Evolutionary conservation across 2,113 vertebrate genomes (phyloP).

Genomic region (Speoplatyrhinus poulsoni): DNA sequence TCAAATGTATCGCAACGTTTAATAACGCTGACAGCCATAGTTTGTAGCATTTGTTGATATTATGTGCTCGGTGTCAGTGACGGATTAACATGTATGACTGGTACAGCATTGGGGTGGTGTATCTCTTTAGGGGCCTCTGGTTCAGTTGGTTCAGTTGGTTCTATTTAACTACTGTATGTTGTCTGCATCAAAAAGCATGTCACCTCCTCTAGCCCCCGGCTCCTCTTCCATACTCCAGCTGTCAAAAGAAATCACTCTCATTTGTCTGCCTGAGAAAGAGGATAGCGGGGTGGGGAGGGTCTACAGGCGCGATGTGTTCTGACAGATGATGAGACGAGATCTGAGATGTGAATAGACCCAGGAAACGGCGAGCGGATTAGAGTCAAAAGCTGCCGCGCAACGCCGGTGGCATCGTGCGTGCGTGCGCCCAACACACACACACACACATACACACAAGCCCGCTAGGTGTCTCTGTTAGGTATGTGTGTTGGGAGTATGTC

Average conservation of each 20-base stretch:
- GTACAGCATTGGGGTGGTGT: constrained; percentile 34
- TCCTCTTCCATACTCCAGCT: constrained; percentile 40
- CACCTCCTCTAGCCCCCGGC: constrained; percentile 37
- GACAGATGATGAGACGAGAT: constrained; percentile 23
- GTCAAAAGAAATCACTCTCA: constrained; percentile 53
- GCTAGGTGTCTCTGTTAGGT: constrained; percentile 38
- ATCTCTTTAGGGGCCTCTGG: constrained; percentile 30
- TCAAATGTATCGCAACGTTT: too few species aligned
- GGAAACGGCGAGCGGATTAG: constrained; percentile 25
- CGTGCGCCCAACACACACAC: background rate
- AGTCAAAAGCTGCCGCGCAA: constrained; percentile 57
- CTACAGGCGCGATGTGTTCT: constrained; percentile 18
- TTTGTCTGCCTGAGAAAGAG: constrained; percentile 41
- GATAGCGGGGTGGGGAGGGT: constrained; percentile 22
- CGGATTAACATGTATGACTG: constrained; percentile 27
- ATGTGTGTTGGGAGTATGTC: constrained; percentile 28
- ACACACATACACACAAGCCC: constrained; percentile 14
- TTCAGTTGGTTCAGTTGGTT: constrained; percentile 18
- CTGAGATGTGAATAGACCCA: constrained; percentile 19
- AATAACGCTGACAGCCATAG: too few species aligned
- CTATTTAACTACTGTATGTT: constrained; percentile 39
- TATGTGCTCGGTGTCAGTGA: constrained; percentile 26
- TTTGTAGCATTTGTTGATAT: too few species aligned
- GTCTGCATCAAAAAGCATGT: constrained; percentile 49
- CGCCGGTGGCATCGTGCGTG: constrained; percentile 53